Percentiles rank a stretch among this genome's conserved stretches.
These are phyloP conservation scores for Nomada flava DNA, from an alignment of 2,888 invertebrate genomes.

Conservation along the genomic window DNA sequence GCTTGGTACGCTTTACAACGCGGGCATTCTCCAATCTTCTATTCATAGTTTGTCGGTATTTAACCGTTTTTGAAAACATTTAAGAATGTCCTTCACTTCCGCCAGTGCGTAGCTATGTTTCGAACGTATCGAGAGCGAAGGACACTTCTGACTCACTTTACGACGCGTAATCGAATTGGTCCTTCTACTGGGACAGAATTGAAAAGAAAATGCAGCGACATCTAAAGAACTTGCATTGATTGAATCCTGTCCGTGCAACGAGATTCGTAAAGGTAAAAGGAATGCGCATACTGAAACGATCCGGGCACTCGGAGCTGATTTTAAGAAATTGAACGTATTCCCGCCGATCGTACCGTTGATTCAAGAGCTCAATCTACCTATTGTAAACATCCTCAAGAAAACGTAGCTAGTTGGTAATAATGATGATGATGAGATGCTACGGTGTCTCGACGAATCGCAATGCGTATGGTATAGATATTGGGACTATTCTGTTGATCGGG, in stretches of 20 bases:
- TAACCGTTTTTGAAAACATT: too few relatives aligned
- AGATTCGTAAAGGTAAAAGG: neutral
- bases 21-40: too few relatives aligned
- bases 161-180: too few relatives aligned
- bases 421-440: slow-evolving; percentile 49
- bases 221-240: too few relatives aligned
- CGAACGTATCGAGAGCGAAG: too few relatives aligned
- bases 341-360: slow-evolving; percentile 71
- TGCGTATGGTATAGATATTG: slow-evolving; percentile 22
- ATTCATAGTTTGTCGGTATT: too few relatives aligned
- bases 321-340: slow-evolving; percentile 62
- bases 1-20: too few relatives aligned
- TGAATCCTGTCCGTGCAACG: neutral
- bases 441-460: slow-evolving; percentile 34
- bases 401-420: slow-evolving; percentile 62
- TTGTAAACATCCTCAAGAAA: slow-evolving; percentile 67
- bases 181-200: too few relatives aligned
- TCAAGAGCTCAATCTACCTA: slow-evolving; percentile 76
- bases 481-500: slow-evolving; percentile 35
- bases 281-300: neutral
- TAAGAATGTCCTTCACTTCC: too few relatives aligned
- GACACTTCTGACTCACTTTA: too few relatives aligned
- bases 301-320: slow-evolving; percentile 62
- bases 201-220: too few relatives aligned
- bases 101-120: too few relatives aligned